Evolutionary conservation across 2,113 vertebrate genomes (phyloP).

Genomic region (Semnopithecus entellus): DNA sequence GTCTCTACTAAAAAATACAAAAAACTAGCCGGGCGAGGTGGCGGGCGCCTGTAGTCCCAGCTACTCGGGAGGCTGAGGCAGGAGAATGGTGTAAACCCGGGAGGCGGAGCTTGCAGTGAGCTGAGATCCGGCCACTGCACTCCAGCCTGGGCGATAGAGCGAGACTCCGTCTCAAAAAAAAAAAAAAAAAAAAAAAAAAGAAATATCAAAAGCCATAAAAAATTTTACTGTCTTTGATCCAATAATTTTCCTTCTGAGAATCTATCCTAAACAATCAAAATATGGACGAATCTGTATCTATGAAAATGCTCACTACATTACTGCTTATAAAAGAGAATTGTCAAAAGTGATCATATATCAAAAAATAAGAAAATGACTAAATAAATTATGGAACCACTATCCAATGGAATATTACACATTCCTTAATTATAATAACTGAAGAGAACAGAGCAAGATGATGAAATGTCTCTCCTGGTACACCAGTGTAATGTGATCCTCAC

Average conservation of each 20-base stretch:
- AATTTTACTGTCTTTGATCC: background rate
- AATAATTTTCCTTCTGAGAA: background rate
- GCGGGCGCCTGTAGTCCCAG: too few relatives aligned
- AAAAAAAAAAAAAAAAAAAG: too few relatives aligned
- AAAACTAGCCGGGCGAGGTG: too few relatives aligned
- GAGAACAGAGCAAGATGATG: background rate
- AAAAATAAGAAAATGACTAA: background rate
- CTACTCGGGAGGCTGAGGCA: too few relatives aligned
- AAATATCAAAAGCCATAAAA: constrained; percentile 10
- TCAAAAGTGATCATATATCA: background rate
- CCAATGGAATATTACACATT: background rate
- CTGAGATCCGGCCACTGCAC: too few relatives aligned
- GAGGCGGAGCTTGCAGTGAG: too few relatives aligned
- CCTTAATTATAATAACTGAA: background rate
- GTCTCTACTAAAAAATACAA: too few relatives aligned
- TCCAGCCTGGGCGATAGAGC: too few relatives aligned
- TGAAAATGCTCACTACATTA: background rate
- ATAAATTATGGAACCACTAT: background rate
- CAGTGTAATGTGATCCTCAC: background rate
- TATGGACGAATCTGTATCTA: background rate
- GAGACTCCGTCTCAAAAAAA: too few relatives aligned
- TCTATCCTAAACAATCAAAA: constrained; percentile 10
- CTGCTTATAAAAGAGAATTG: constrained; percentile 20
- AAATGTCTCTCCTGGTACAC: background rate
- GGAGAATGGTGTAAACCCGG: too few relatives aligned